These are phyloP conservation scores for sheep (Ovis aries) DNA, from an alignment of 2,113 vertebrate genomes.

Conservation along the genomic window ARS-UI_Ramb_v3.0 NC_056056.1:214342001-214342500, in stretches of 20 bases:
- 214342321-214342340: background rate
- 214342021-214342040: background rate
- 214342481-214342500: background rate
- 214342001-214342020: background rate
- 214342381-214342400: background rate
- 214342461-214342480: background rate
- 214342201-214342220: background rate
- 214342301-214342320: background rate
- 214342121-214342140: background rate
- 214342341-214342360: background rate
- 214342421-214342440: background rate
- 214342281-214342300: background rate
- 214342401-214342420: background rate
- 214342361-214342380: background rate
- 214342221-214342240: background rate
- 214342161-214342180: background rate
- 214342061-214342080: background rate
- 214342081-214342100: background rate
- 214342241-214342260: background rate
- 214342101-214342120: background rate
- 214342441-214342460: background rate
- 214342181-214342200: background rate
- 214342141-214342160: background rate
- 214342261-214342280: background rate
- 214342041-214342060: background rate